A percentile compares a stretch with the other conserved stretches of the same genome.
Conservation (phyloP, 1,140 invertebrate genomes). For the Sarcophaga peregrina region DNA sequence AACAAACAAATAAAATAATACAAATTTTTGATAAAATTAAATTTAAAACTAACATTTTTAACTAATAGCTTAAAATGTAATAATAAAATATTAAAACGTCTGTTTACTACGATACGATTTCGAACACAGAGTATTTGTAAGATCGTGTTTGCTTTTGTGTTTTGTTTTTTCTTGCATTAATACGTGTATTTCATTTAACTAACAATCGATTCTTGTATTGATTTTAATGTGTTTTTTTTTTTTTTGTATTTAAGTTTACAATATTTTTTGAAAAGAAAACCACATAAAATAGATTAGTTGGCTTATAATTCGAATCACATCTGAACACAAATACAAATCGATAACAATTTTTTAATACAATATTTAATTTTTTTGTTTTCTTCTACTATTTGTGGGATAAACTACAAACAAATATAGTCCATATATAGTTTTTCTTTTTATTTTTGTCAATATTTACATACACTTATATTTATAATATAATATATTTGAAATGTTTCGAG, state of each 20-base stretch:
- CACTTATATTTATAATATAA: neutral
- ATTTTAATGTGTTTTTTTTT: neutral
- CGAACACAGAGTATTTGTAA: no score
- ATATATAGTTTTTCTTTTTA: neutral
- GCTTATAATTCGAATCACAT: neutral
- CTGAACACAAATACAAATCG: neutral
- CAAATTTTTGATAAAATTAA: no score
- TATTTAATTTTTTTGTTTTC: neutral
- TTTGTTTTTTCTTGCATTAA: no score
- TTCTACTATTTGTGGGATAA: neutral
- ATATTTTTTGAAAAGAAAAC: neutral
- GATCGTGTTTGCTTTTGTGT: no score
- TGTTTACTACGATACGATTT: no score
- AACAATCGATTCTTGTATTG: neutral
- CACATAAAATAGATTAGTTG: neutral
- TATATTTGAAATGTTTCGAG: neutral
- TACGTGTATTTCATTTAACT: no score
- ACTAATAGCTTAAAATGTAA: no score
- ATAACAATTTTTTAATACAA: neutral
- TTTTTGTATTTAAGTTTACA: neutral
- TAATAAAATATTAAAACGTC: no score
- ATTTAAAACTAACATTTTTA: no score
- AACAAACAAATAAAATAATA: no score
- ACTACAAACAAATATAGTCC: conserved; percentile 25
- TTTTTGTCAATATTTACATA: neutral